Percentiles rank a stretch among this genome's conserved stretches.
phyloP scores from a whole-genome alignment of 2,888 invertebrate species.

The Philopedon plagiatum region DNA sequence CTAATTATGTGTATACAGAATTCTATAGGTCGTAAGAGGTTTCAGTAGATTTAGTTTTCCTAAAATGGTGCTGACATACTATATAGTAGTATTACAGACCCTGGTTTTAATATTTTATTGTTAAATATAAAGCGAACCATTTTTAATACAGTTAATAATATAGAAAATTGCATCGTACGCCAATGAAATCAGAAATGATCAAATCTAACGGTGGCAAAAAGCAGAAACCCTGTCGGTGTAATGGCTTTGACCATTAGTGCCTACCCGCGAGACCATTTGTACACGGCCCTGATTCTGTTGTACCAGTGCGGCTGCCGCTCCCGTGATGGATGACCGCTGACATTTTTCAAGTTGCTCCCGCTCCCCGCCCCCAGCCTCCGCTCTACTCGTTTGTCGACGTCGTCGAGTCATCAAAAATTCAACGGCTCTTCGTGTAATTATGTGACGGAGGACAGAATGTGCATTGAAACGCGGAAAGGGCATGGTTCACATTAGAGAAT shows the following conservation, averaged over 20 bases:
- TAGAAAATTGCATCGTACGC: constrained; percentile 1
- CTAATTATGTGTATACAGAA: no score
- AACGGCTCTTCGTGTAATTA: constrained; percentile 31
- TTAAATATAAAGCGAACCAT: no score
- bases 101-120: no score
- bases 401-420: constrained; percentile 52
- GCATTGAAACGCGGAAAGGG: not conserved
- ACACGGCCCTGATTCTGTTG: constrained; percentile 41
- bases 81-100: no score
- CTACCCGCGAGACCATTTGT: constrained; percentile 52
- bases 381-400: constrained; percentile 41
- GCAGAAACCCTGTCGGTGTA: constrained; percentile 53
- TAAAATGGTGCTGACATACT: no score
- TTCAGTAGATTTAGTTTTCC: no score
- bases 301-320: constrained; percentile 59
- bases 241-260: constrained; percentile 63
- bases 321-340: constrained; percentile 63
- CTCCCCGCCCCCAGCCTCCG: constrained; percentile 40
- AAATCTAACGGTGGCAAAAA: constrained; percentile 35
- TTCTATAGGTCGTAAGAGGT: no score
- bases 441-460: constrained; percentile 3
- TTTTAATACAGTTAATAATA: no score
- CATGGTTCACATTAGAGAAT: no score
- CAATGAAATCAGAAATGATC: constrained; percentile 20
- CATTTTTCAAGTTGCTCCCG: constrained; percentile 54